A percentile compares a stretch with the other conserved stretches of the same genome.
These are phyloP conservation scores for Megaceryle torquata DNA, from an alignment of 2,113 vertebrate genomes.

Conservation along the genomic window DNA sequence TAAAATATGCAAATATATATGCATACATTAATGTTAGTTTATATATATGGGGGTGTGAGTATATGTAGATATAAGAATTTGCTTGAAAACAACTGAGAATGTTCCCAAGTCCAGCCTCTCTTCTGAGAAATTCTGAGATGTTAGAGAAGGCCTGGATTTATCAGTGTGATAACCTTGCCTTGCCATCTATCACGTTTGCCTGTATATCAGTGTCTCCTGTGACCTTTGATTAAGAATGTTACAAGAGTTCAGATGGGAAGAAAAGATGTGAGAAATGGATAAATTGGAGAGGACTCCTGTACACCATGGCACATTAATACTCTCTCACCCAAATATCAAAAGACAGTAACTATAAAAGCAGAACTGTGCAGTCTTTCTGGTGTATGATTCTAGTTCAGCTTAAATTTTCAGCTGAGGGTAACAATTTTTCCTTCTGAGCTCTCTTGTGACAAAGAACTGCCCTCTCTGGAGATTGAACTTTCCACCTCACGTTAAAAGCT, in stretches of 20 bases:
- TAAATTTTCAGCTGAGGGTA: neutral
- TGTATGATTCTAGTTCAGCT: neutral
- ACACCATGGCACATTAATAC: neutral
- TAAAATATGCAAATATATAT: neutral
- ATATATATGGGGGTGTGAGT: neutral
- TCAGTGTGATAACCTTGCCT: neutral
- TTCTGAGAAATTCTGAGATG: neutral
- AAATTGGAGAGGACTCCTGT: constrained; percentile 2
- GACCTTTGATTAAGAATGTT: constrained; percentile 30
- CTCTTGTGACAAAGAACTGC: neutral
- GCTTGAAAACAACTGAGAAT: neutral
- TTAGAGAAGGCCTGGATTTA: neutral
- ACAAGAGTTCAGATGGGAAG: neutral
- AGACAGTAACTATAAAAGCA: neutral
- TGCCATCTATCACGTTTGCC: neutral
- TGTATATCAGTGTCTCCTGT: neutral
- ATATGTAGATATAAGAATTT: neutral
- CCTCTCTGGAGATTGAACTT: neutral
- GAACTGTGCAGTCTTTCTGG: neutral
- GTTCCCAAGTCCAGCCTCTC: neutral
- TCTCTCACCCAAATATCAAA: neutral
- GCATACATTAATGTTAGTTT: neutral
- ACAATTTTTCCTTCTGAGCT: neutral
- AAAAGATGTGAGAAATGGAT: constrained; percentile 18
- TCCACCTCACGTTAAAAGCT: neutral